Evolutionary conservation across 2,888 invertebrate genomes (phyloP), one percentile per base, ranked within the genome.

Genomic region (Acanthosoma haemorrhoidale): DNA sequence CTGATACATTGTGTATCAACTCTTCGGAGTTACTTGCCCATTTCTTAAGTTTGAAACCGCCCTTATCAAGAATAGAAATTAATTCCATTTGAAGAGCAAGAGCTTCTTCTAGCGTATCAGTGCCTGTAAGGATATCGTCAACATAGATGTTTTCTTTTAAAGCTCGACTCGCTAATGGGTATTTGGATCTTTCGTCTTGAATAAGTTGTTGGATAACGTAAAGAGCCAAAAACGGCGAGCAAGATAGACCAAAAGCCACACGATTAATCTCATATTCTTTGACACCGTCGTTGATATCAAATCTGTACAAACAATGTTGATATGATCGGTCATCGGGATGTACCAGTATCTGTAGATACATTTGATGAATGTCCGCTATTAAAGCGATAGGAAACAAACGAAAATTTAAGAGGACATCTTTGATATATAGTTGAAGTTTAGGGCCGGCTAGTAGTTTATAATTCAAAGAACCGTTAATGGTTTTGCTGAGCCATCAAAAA

Each of bases 271-370:
- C 70, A 43, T 69, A 77, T 0, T 72, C 72, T 6, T 71, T 15
- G 1, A 76, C 21, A 8, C 71, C 67, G 1, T 73, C 34, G 68
- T 43, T 43, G 9, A 72, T 51, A 16, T 70, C 34, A 2, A 71
- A 63, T 43, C 75, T 63, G 76, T 76, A 77, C 4, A 76, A 68
- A 21, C 77, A 76, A 5, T 75, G 69, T 15, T 76, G 76, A 25
- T 70, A 73, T 15, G 71, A 29, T 5, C 70, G 39, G 69, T 76
- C 74, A 4, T 70, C 59, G 0, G 68, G 69, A 9, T 59, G 25
- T 1, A 73, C 59, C 6, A 61, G 18, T 1, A 73, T 69, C 29
- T 73, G 73, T 0, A 68, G 21, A 21, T 71, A 73, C 74, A 73
- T 73, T 18, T 72, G 11, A 15, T n/a, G n/a, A n/a, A n/a, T n/a